Conservation (phyloP, 1,140 invertebrate species). For the Drosophila nasuta region DNA sequence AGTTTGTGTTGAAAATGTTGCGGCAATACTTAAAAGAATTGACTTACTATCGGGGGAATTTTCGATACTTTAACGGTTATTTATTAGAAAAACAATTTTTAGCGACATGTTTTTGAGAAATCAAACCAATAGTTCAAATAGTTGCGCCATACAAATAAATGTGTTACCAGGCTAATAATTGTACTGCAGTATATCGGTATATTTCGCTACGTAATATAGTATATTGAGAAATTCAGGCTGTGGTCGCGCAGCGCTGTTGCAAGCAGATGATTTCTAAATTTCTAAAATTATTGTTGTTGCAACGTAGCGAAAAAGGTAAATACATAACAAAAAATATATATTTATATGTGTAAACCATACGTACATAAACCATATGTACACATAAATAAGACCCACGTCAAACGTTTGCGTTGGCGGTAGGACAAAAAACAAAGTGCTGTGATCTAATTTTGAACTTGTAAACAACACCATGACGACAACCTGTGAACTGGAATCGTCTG, state of each 20-base stretch:
- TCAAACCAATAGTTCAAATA: no score
- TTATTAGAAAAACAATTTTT: no score
- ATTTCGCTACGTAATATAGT: background rate
- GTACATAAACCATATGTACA: background rate
- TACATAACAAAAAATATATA: conserved; percentile 10
- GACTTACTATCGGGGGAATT: no score
- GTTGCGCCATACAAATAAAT: background rate
- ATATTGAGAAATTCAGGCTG: conserved; percentile 2
- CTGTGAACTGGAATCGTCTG: conserved; percentile 23
- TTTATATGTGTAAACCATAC: background rate
- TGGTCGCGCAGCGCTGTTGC: background rate
- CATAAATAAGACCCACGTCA: background rate
- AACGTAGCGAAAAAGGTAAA: conserved; percentile 53
- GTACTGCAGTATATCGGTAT: background rate
- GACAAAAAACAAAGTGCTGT: background rate
- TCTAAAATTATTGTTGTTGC: conserved; percentile 49
- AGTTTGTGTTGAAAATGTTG: background rate
- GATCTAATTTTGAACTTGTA: conserved; percentile 16
- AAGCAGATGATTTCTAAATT: conserved; percentile 53
- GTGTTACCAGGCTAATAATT: background rate
- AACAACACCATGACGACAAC: conserved; percentile 29
- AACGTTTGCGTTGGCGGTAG: conserved; percentile 1
- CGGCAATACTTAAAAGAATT: background rate
- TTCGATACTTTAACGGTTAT: no score
- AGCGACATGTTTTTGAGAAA: no score